These are phyloP conservation scores for Tryphoninae sp. DNA, from an alignment of 2,888 invertebrate species.

Conservation along the genomic window DNA sequence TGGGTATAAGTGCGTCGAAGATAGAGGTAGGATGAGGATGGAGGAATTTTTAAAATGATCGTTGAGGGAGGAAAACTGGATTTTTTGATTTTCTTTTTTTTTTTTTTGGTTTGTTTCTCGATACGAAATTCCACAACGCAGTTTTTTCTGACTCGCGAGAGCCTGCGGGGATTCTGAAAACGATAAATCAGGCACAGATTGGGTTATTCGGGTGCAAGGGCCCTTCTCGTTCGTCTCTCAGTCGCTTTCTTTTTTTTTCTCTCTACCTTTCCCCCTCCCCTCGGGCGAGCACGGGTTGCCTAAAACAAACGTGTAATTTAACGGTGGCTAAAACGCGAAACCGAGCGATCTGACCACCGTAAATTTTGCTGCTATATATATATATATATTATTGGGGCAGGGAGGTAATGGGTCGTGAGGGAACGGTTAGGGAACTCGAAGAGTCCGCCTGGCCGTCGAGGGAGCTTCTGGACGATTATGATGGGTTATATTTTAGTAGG, in stretches of 20 bases:
- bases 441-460: constrained; percentile 61
- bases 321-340: constrained; percentile 76
- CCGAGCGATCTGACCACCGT: constrained; percentile 68
- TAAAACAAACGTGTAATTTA: constrained; percentile 80
- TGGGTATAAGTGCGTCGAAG: neutral
- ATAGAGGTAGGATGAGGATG: neutral
- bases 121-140: constrained; percentile 9
- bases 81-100: neutral
- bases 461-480: constrained; percentile 74
- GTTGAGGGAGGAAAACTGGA: neutral
- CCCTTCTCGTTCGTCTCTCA: constrained; percentile 32
- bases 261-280: constrained; percentile 8
- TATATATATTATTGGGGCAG: constrained; percentile 37
- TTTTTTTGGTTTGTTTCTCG: constrained; percentile 1
- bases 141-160: constrained; percentile 33
- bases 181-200: constrained; percentile 74
- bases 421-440: constrained; percentile 50
- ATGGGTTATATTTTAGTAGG: constrained; percentile 80
- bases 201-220: constrained; percentile 66
- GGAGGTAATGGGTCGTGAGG: constrained; percentile 68
- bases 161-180: constrained; percentile 46
- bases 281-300: constrained; percentile 55
- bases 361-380: constrained; percentile 55
- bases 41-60: neutral
- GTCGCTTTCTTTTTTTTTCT: constrained; percentile 25